Percentiles rank a stretch among this genome's conserved stretches.
These are phyloP conservation scores for Stenchaetothrips biformis DNA, from an alignment of 2,888 invertebrate species.

Conservation along the genomic window DNA sequence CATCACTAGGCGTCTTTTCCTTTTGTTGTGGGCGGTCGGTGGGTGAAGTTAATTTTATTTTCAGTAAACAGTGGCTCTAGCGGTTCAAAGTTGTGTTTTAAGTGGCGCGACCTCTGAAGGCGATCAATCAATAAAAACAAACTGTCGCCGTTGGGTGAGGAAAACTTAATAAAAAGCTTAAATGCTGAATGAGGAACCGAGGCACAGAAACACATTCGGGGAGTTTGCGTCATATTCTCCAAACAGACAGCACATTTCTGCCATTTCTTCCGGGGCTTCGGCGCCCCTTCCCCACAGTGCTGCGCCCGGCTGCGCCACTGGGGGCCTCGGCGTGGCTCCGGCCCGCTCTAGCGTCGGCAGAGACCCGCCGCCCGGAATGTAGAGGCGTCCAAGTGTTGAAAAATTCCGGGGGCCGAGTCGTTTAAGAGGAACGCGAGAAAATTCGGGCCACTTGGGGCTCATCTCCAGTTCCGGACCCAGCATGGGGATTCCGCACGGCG, in stretches of 20 bases:
- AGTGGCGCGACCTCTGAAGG: no score
- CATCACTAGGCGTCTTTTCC: not conserved
- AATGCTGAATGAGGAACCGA: no score
- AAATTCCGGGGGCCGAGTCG: not conserved
- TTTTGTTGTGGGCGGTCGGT: not conserved
- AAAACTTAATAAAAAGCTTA: no score
- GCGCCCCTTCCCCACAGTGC: not conserved
- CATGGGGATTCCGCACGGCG: no score
- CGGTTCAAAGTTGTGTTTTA: no score
- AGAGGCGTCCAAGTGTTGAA: not conserved
- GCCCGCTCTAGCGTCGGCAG: not conserved
- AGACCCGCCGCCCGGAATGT: not conserved
- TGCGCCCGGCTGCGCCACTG: not conserved
- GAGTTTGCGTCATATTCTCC: not conserved
- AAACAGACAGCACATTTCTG: not conserved
- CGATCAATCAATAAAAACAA: no score
- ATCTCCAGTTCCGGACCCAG: not conserved
- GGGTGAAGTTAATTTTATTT: no score
- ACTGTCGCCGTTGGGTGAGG: no score
- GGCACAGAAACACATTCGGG: not conserved
- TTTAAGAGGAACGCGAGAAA: slow-evolving; percentile 2
- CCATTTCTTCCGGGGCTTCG: not conserved
- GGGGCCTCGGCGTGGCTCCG: not conserved
- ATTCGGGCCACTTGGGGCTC: not conserved
- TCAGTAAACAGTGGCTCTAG: no score